These are phyloP conservation scores for Orchestia grillus DNA, from an alignment of 1,140 invertebrate species.

Conservation along the genomic window DNA sequence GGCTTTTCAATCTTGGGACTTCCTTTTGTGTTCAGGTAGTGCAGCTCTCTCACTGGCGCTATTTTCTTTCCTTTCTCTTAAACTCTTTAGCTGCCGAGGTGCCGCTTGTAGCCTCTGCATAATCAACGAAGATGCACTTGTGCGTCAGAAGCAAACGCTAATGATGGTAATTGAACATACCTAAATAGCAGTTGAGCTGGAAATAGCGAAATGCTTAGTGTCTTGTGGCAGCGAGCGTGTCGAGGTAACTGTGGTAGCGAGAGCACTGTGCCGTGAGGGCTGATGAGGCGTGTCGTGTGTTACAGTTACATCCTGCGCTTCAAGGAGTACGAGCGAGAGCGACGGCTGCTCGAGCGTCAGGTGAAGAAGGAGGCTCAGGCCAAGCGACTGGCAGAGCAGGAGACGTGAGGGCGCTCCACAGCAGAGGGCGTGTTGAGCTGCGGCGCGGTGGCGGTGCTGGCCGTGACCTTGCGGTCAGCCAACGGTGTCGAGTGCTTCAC, in stretches of 20 bases:
- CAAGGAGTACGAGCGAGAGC: conserved; percentile 38
- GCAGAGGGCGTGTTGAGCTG: background rate
- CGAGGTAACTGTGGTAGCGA: background rate
- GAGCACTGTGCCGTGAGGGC: background rate
- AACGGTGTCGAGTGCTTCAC: background rate
- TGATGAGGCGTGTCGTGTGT: background rate
- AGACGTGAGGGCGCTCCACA: background rate
- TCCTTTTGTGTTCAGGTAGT: no score
- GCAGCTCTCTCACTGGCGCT: no score
- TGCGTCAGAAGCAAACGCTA: no score
- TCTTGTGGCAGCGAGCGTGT: background rate
- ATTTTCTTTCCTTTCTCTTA: no score
- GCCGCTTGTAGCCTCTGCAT: no score
- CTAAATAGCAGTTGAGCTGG: no score
- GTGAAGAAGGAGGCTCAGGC: conserved; percentile 28
- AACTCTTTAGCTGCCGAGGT: no score
- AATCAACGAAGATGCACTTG: no score
- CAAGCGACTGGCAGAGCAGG: background rate
- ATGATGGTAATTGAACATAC: no score
- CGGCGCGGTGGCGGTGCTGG: background rate
- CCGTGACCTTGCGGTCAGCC: background rate
- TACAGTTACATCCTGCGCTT: conserved; percentile 13
- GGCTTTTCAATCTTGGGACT: background rate
- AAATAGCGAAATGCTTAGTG: background rate
- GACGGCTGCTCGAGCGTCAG: conserved; percentile 3